Evolutionary conservation across 2,888 invertebrate species (phyloP), one percentile per base, ranked within the genome.

Genomic region (Shargacucullia verbasci): DNA sequence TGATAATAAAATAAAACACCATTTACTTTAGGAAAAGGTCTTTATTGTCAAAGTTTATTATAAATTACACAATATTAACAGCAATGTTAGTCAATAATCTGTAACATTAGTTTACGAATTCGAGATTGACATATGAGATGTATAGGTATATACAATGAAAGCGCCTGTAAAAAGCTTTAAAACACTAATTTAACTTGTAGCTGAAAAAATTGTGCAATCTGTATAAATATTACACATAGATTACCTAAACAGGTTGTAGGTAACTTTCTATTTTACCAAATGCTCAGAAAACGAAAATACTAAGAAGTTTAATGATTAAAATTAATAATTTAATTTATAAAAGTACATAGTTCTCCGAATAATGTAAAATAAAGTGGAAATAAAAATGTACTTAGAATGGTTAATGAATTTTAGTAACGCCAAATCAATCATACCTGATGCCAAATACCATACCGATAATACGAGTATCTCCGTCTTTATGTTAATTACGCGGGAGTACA

Each of bases 41-140:
- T 91, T 91, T 91, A 91, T 89, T 91, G 87, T 89, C 87, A 87
- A 89, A 86, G 80, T 83, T 85, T 73, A 84, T 85, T 72, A 81
- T 83, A 86, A 86, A 86, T 87, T 84, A 88, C 85, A 83, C 74
- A 84, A 88, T 85, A 85, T 77, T 84, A 89, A 88, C 86, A 81
- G 88, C 84, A 84, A 85, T 84, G 79, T 78, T 68, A 55, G 70
- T 76, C 64, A 73, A 58, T 60, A 52, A 62, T 70, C 41, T 73
- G 73, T 57, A 67, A 60, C 25, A 41, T 38, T 52, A 72, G 70
- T 78, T 83, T 83, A 85, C 80, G 84, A 86, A 87, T 81, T 79
- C 47, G 69, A 81, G 66, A 74, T 59, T 60, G 68, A 80, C 78
- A 78, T 78, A 79, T 56, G 76, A 74, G 62, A 79, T 79, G 71